Conservation (phyloP, 2,797 vertebrate genomes). For the Lagorchestes hirsutus region DNA sequence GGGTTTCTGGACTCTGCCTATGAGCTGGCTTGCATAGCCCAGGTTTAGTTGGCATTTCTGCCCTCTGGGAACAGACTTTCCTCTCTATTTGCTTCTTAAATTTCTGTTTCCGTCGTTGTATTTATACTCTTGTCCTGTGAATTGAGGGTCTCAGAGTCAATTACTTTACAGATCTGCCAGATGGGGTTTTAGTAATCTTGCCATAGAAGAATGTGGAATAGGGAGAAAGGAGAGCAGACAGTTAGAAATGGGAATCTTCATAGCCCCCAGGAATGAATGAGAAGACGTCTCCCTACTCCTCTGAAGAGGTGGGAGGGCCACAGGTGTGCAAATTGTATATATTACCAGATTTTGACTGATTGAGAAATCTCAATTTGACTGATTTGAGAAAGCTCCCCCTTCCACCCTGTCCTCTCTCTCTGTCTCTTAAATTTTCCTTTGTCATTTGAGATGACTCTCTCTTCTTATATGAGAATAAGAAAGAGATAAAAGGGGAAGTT, state of each 20-base stretch:
- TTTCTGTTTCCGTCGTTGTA: conserved; percentile 59
- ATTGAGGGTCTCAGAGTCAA: not conserved
- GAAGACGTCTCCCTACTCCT: not conserved
- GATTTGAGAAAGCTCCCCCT: too few species aligned
- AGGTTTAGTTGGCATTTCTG: not conserved
- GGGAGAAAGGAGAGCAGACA: not conserved
- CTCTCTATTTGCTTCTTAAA: conserved; percentile 42
- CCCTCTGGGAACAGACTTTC: conserved; percentile 31
- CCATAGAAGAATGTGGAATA: not conserved
- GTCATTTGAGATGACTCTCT: not conserved
- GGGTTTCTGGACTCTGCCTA: not conserved
- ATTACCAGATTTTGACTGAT: not conserved
- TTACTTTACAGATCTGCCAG: not conserved
- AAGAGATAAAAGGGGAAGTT: not conserved
- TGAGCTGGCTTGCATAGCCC: not conserved
- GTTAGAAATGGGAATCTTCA: not conserved
- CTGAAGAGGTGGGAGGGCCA: not conserved
- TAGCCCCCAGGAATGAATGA: not conserved
- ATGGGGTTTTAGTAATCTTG: not conserved
- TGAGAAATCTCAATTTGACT: too few species aligned
- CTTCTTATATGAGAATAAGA: too few species aligned
- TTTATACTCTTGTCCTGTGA: conserved; percentile 51
- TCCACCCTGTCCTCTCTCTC: too few species aligned
- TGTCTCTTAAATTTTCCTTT: not conserved
- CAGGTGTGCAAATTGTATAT: not conserved